Conservation (phyloP, 2,113 vertebrate species). For the Lophura nycthemera region DNA sequence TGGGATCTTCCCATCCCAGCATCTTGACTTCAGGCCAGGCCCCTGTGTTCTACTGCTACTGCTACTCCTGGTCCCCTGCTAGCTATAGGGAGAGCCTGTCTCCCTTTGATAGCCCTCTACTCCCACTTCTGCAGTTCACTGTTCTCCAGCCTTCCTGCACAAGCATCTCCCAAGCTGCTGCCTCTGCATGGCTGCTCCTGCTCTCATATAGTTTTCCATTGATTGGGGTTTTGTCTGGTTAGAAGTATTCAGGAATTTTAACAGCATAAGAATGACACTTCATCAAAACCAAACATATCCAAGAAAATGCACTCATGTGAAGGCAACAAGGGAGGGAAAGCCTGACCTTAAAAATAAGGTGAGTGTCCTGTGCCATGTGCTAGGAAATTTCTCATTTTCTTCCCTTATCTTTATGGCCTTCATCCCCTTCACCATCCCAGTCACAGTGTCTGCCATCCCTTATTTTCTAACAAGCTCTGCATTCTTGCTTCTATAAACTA, state of each 20-base stretch:
- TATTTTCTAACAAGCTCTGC: no score
- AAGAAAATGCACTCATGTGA: neutral
- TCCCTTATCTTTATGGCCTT: neutral
- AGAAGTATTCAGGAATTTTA: neutral
- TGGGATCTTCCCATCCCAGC: neutral
- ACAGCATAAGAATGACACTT: neutral
- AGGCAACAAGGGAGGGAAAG: neutral
- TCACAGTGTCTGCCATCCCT: no score
- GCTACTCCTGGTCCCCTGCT: neutral
- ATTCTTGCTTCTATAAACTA: no score
- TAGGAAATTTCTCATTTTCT: neutral
- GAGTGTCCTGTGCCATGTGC: neutral
- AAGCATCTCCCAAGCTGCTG: neutral
- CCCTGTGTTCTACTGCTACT: neutral
- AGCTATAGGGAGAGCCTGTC: neutral
- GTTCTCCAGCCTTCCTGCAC: neutral
- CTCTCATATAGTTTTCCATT: neutral
- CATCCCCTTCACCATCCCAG: no score
- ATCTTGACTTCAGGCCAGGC: neutral
- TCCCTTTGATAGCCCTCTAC: neutral
- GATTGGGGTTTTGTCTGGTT: neutral
- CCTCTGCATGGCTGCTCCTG: accelerated
- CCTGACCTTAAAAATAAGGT: neutral
- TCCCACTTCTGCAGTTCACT: neutral
- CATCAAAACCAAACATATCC: neutral